Base-by-base conservation (phyloP, 2,888 invertebrate genomes). In the Synanthedon tipuliformis region DNA sequence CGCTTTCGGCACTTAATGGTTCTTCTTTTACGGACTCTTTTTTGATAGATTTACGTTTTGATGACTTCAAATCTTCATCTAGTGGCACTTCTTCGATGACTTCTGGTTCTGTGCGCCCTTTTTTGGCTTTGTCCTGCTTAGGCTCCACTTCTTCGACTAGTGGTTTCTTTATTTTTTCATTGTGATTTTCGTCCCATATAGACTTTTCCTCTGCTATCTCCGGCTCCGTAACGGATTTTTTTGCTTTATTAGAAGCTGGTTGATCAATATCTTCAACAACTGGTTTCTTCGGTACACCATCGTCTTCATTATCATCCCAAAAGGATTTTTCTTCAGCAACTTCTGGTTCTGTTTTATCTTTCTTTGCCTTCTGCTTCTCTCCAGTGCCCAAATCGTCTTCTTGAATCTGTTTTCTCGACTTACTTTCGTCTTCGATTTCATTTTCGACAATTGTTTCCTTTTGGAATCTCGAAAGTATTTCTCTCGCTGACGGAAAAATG, bases 1-100 rank as follows among this genome's bases (percentile, higher is more conserved):
- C 87, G 62, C 73, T 75, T 75, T 79, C 86, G 70, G 87, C 87
- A 84, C 83, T 83, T 73, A 84, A 71, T 57, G 84, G 82, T 71
- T 84, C 84, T 69, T 82, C 83, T 53, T 59, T 61, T 54, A 81
- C 63, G 54, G 80, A 68, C 59, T 83, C 69, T 72, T 80, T 82
- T 78, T 77, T 85, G 64, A 83, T 59, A 3, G 84, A 82, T 77
- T 83, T 85, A 69, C 79, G 81, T 68, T 84, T 86, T 7, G 81
- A 63, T 41, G 78, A 67, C 54, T 74, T 80, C 41, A 83, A 52
- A 11, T 73, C 78, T 62, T 81, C 82, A 12, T 80, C 74, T 10
- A 80, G 65, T 11, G 73, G 56, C 1, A 81, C 71, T 63, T 87
- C 80, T 72, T 81, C 75, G 45, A 81, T 71, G 4, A 63, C 56